These are phyloP conservation scores for Agriopis marginaria DNA, from an alignment of 2,888 invertebrate species.

Conservation along the genomic window DNA sequence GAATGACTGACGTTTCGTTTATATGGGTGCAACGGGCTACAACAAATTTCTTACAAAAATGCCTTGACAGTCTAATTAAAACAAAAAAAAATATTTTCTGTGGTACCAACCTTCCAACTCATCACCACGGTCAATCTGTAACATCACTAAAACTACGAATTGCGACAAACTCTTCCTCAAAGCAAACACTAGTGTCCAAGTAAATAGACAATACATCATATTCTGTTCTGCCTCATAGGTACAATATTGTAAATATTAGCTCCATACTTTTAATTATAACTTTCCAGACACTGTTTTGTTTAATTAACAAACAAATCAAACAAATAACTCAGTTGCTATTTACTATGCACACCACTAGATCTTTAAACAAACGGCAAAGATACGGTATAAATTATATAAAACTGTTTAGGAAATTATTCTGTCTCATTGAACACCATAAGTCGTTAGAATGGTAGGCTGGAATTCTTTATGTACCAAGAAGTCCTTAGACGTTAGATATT, in stretches of 20 bases:
- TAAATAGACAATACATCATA: conserved; percentile 17
- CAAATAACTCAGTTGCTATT: conserved; percentile 44
- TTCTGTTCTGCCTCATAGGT: conserved; percentile 6
- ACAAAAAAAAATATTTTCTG: no score
- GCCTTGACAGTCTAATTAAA: no score
- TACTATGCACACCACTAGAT: conserved; percentile 52
- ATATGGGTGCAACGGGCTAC: no score
- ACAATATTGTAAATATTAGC: conserved; percentile 8
- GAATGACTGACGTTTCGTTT: no score
- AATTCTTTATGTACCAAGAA: conserved; percentile 16
- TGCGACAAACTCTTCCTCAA: no score
- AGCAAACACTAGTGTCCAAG: neutral
- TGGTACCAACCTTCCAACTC: no score
- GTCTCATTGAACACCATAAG: conserved; percentile 25
- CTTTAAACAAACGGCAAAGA: conserved; percentile 60
- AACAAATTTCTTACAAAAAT: no score
- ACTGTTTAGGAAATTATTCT: conserved; percentile 20
- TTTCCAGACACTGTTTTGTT: conserved; percentile 13
- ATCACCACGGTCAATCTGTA: conserved; percentile 4
- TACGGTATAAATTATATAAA: conserved; percentile 45
- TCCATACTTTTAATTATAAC: conserved; percentile 14
- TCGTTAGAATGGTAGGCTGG: conserved; percentile 41
- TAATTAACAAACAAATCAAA: conserved; percentile 42
- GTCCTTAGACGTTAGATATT: conserved; percentile 32
- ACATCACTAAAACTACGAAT: neutral